Percentiles rank a stretch among this genome's conserved stretches.
These are phyloP conservation scores for Eupithecia exiguata DNA, from an alignment of 2,888 invertebrate genomes.

Conservation along the genomic window DNA sequence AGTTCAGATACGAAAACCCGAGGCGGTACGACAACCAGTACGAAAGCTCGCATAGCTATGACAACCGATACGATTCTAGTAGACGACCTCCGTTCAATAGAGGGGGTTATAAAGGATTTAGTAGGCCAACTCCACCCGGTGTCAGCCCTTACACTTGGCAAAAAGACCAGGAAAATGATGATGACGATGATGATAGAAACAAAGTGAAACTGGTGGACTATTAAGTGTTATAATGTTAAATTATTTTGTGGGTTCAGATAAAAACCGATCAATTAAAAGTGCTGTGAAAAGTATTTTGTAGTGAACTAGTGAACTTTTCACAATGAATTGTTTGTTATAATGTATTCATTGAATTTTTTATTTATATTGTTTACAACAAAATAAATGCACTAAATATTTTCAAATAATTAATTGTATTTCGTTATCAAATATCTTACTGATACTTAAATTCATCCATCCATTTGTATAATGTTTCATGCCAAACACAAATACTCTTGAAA, in stretches of 20 bases:
- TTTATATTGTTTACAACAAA: constrained; percentile 7
- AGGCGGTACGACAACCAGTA: constrained; percentile 42
- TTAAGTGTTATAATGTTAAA: constrained; percentile 43
- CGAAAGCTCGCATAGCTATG: constrained; percentile 38
- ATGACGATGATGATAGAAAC: constrained; percentile 46
- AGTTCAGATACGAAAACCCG: constrained; percentile 38
- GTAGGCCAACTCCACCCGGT: constrained; percentile 43
- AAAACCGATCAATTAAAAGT: constrained; percentile 29
- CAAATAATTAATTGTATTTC: constrained; percentile 4
- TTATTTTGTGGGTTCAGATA: background rate
- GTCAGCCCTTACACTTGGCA: constrained; percentile 42
- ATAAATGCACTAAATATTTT: background rate
- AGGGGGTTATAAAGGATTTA: constrained; percentile 58
- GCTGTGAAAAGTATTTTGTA: constrained; percentile 16
- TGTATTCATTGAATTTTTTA: constrained; percentile 10
- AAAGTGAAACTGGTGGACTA: constrained; percentile 78
- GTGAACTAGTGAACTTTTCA: constrained; percentile 11
- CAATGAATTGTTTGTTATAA: constrained; percentile 23
- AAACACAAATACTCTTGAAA: constrained; percentile 17
- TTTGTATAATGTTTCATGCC: constrained; percentile 23
- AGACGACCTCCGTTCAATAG: constrained; percentile 60
- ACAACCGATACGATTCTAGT: constrained; percentile 41
- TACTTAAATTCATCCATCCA: constrained; percentile 25
- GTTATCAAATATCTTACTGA: constrained; percentile 6
- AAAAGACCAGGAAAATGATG: constrained; percentile 33